phyloP scores from a whole-genome alignment of 2,888 invertebrate species.

The Drosophila cyrtoloma region DNA sequence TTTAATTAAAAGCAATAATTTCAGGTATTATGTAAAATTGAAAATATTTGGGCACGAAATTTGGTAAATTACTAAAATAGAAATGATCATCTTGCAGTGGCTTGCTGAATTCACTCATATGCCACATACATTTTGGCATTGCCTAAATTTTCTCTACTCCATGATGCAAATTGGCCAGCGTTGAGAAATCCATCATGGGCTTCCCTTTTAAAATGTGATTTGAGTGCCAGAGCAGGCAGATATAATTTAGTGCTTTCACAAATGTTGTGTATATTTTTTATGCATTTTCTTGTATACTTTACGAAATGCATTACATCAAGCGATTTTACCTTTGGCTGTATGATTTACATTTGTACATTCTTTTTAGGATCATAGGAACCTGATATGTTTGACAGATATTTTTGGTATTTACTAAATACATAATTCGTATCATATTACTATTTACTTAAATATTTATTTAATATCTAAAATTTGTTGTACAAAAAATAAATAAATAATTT shows the following conservation, averaged over 20 bases:
- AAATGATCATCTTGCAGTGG: not conserved
- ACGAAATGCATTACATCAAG: not conserved
- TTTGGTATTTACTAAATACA: not conserved
- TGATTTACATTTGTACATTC: not conserved
- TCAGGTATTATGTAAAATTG: not conserved
- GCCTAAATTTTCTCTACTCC: not conserved
- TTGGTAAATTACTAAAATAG: not conserved
- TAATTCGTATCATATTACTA: no score
- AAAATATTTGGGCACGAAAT: not conserved
- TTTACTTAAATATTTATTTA: not conserved
- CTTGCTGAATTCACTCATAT: not conserved
- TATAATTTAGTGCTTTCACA: not conserved
- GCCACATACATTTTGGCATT: not conserved
- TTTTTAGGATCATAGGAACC: not conserved
- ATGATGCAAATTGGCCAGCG: not conserved
- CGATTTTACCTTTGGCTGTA: not conserved
- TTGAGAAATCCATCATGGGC: not conserved
- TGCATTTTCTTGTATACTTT: not conserved
- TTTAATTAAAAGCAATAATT: constrained; percentile 52
- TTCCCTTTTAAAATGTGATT: not conserved
- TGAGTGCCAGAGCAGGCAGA: not conserved
- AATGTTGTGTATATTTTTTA: not conserved
- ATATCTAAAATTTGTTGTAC: not conserved
- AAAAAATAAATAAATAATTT: not conserved
- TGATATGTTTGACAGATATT: not conserved